phyloP scores from a whole-genome alignment of 2,113 vertebrate species.

The Salvator merianae region DNA sequence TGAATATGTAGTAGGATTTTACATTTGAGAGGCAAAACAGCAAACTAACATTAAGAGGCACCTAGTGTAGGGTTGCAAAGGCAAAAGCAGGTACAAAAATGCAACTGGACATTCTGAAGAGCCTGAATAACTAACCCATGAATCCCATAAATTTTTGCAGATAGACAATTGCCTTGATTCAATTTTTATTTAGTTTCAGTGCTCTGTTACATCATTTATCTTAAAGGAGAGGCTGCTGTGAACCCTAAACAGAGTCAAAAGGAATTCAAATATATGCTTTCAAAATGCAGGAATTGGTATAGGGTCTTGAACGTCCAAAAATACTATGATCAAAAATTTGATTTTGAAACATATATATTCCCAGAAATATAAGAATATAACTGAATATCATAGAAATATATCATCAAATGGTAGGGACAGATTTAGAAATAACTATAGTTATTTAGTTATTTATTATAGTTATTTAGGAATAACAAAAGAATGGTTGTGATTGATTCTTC shows the following conservation, averaged over 20 bases:
- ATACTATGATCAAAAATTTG: background rate
- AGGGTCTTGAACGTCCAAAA: background rate
- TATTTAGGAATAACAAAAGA: too few relatives aligned
- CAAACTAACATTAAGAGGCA: background rate
- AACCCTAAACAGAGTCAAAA: background rate
- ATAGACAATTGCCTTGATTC: background rate
- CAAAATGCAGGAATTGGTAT: background rate
- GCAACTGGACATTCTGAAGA: background rate
- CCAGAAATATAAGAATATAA: too few relatives aligned
- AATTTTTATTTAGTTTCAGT: background rate
- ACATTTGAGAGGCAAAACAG: background rate
- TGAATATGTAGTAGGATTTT: slow-evolving; percentile 1
- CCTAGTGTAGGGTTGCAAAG: background rate
- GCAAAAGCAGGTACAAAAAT: background rate
- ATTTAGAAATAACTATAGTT: too few relatives aligned
- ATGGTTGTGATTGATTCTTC: too few relatives aligned
- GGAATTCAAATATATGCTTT: background rate
- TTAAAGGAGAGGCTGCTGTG: background rate
- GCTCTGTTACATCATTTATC: background rate
- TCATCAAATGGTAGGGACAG: too few relatives aligned
- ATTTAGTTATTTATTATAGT: too few relatives aligned
- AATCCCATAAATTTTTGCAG: background rate
- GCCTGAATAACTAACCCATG: background rate
- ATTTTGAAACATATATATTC: background rate
- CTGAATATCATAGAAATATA: too few relatives aligned